phyloP scores from a whole-genome alignment of 2,888 invertebrate genomes.

The Trichogramma dendrolimi region DNA sequence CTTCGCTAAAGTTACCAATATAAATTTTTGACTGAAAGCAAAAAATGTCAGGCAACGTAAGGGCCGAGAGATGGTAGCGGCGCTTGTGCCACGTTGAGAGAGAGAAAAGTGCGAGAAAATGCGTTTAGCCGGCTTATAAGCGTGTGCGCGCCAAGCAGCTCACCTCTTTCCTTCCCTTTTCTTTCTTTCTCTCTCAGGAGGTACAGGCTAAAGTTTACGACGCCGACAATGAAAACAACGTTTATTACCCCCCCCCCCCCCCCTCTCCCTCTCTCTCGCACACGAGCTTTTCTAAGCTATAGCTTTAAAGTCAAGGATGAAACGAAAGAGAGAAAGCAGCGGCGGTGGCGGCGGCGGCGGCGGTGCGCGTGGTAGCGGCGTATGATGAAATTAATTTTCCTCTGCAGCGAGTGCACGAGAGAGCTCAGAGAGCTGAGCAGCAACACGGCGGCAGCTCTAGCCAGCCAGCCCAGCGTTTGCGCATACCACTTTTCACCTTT shows the following conservation, averaged over 20 bases:
- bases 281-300: constrained; percentile 5
- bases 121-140: no score
- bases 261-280: constrained; percentile 12
- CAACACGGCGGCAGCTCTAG: not conserved
- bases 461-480: not conserved
- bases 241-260: constrained; percentile 19
- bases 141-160: no score
- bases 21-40: no score
- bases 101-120: no score
- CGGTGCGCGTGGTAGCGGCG: not conserved
- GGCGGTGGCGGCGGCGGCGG: not conserved
- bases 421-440: not conserved
- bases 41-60: no score
- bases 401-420: not conserved
- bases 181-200: no score
- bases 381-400: constrained; percentile 25
- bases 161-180: no score
- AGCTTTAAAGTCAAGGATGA: no score
- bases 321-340: not conserved
- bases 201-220: constrained; percentile 20
- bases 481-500: constrained; percentile 9
- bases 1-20: no score
- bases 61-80: no score
- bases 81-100: no score
- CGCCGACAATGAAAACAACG: constrained; percentile 27